These are phyloP conservation scores for Cataglyphis albicans DNA, from an alignment of 2,888 invertebrate species.

Conservation along the genomic window DNA sequence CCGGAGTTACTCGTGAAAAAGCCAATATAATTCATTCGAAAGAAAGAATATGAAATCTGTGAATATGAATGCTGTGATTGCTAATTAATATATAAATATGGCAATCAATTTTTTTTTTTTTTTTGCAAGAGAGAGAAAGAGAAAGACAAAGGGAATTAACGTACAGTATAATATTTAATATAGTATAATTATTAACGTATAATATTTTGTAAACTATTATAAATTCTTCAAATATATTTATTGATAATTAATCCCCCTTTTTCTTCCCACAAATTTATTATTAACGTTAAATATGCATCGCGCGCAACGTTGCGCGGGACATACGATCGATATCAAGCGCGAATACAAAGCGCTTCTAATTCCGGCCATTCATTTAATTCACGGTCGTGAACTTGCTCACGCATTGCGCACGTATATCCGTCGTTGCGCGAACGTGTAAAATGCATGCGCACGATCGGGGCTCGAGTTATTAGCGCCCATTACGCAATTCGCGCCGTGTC, in stretches of 20 bases:
- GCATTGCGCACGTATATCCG: slow-evolving; percentile 38
- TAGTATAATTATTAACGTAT: too few relatives aligned
- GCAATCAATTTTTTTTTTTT: slow-evolving; percentile 6
- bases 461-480: slow-evolving; percentile 31
- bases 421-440: slow-evolving; percentile 29
- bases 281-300: not conserved
- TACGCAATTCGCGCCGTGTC: slow-evolving; percentile 69
- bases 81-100: slow-evolving; percentile 3
- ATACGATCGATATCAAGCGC: not conserved
- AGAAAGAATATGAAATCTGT: not conserved
- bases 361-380: slow-evolving; percentile 30
- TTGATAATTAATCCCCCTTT: not conserved
- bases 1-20: too few relatives aligned
- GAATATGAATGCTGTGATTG: too few relatives aligned
- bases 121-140: not conserved
- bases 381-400: slow-evolving; percentile 51
- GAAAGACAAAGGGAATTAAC: not conserved
- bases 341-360: slow-evolving; percentile 11
- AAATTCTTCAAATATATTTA: not conserved
- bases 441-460: slow-evolving; percentile 53
- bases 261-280: not conserved
- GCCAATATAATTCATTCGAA: not conserved
- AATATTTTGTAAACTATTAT: not conserved
- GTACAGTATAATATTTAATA: too few relatives aligned
- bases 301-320: not conserved